Percentiles rank a stretch among this genome's conserved stretches.
Evolutionary conservation across 2,888 invertebrate genomes (phyloP).

Genomic region (Zootermopsis nevadensis): DNA sequence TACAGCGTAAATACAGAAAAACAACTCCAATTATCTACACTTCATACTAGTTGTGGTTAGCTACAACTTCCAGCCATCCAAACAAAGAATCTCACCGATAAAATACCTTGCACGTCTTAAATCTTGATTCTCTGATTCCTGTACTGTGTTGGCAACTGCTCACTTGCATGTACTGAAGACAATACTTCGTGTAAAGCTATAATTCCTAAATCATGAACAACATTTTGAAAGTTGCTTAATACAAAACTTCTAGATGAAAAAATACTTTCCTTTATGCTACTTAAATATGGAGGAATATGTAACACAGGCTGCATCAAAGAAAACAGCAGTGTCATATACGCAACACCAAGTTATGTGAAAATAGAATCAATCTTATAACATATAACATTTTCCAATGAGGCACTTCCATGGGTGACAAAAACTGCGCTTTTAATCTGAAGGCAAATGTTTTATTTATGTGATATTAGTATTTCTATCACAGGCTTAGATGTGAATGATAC

Average conservation of each 20-base stretch:
- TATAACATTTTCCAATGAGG: constrained; percentile 9
- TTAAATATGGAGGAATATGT: constrained; percentile 9
- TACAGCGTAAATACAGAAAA: neutral
- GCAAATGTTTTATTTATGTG: neutral
- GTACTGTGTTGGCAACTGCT: neutral
- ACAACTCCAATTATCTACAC: neutral
- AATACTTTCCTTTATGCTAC: constrained; percentile 11
- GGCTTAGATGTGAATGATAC: neutral
- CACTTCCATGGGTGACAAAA: neutral
- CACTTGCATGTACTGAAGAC: neutral
- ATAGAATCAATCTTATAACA: neutral
- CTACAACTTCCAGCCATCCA: constrained; percentile 5
- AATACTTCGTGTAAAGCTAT: neutral
- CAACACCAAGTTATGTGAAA: constrained; percentile 19
- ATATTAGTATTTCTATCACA: constrained; percentile 16
- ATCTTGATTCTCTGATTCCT: neutral
- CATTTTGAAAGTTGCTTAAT: neutral
- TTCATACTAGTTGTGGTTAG: constrained; percentile 7
- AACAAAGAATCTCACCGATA: neutral
- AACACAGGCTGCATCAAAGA: neutral
- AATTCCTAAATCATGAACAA: constrained; percentile 5
- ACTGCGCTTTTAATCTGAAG: neutral
- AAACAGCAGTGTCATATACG: neutral
- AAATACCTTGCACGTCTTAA: neutral
- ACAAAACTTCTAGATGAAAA: constrained; percentile 29